Evolutionary conservation across 2,113 vertebrate species (phyloP).

Genomic region (Probosciger aterrimus): DNA sequence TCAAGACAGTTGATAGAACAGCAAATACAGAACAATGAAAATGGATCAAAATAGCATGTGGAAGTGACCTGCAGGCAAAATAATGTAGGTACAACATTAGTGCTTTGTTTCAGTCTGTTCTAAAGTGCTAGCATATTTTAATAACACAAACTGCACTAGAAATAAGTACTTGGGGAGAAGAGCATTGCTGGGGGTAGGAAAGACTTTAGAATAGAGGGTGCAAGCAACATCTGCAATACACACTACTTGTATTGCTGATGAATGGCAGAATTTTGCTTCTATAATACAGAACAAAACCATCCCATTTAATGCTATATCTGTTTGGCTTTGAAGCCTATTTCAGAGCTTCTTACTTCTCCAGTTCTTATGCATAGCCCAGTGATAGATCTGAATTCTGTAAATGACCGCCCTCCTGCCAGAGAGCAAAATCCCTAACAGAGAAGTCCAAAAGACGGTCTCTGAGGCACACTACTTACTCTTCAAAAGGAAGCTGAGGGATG

Average conservation of each 20-base stretch:
- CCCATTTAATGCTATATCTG: not conserved
- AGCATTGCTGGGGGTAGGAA: not conserved
- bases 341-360: not conserved
- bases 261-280: not conserved
- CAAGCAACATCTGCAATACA: not conserved
- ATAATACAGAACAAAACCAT: not conserved
- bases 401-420: not conserved
- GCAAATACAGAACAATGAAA: constrained; percentile 18
- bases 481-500: not conserved
- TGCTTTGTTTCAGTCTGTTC: not conserved
- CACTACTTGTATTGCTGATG: not conserved
- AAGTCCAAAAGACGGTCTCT: not conserved
- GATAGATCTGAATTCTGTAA: not conserved
- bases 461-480: not conserved
- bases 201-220: not conserved
- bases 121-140: not conserved
- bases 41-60: not conserved
- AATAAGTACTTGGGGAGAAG: not conserved
- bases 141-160: not conserved
- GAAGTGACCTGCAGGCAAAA: not conserved
- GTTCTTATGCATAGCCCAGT: not conserved
- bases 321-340: not conserved
- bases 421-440: not conserved
- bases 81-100: not conserved
- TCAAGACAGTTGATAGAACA: not conserved